These are phyloP conservation scores for Prunella himalayana DNA, from an alignment of 2,113 vertebrate genomes.

Conservation along the genomic window DNA sequence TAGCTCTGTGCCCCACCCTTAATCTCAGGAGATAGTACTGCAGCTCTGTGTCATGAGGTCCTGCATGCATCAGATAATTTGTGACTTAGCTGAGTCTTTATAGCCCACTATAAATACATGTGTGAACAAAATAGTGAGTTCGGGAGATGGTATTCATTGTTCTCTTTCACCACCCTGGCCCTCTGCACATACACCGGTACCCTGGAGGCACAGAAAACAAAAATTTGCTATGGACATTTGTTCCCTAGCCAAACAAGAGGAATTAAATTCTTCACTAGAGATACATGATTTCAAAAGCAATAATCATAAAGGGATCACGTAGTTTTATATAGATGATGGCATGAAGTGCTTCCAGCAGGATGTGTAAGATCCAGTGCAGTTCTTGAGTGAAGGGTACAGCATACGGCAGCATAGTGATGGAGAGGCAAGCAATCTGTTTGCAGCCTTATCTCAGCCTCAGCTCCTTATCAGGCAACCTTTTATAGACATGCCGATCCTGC, in stretches of 20 bases:
- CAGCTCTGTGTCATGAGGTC: neutral
- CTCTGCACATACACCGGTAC: neutral
- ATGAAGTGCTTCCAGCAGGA: neutral
- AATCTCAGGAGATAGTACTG: neutral
- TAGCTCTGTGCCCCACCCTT: neutral
- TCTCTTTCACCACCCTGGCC: neutral
- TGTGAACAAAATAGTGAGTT: neutral
- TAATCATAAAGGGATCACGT: neutral
- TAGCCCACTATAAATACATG: neutral
- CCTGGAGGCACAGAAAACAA: neutral
- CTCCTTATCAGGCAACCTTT: slow-evolving; percentile 3
- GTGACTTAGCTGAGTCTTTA: neutral
- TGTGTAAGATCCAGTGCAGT: neutral
- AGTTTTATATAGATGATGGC: neutral
- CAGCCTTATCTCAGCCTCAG: neutral
- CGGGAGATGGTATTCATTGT: neutral
- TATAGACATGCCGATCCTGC: neutral
- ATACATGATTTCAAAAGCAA: neutral
- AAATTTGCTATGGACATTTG: neutral
- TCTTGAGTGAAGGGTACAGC: neutral
- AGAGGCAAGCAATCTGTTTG: neutral
- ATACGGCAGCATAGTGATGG: neutral
- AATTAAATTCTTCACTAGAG: neutral
- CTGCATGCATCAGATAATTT: neutral
- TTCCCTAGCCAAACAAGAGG: neutral